Base-by-base conservation (phyloP, 2,113 vertebrate species). In the Maccullochella peelii region DNA sequence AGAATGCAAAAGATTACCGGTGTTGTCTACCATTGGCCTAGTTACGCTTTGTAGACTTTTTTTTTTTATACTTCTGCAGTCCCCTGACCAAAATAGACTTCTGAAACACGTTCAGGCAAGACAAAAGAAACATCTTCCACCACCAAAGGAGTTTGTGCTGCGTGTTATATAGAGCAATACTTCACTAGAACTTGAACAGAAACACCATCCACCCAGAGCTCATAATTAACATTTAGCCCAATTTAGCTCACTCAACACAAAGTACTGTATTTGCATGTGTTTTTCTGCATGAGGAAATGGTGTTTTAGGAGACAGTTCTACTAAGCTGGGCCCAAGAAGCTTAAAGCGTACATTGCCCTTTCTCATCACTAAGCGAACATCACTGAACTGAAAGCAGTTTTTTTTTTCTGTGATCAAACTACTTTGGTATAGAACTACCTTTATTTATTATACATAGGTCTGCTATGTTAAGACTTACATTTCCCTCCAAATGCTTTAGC, bases 351-450 rank as follows among this genome's bases (percentile, higher is more conserved):
- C 71, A 79, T 40, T 71, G 82, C 59, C 77, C 77, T 62, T 81
- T 91, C 80, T 82, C 77, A 81, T 86, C 74, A 84, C 81, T 73
- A 89, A 86, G 86, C 88, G 85, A 82, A 86, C 73, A 84, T 88
- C 89, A 91, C 68, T 74, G 89, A 89, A 91, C 79, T 88, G 50
- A 94, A 86, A 92, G 89, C 89, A 89, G 76, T 61, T 65, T 50
- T 80, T 50, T 87, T 90, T 86, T 89, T 73, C 20, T 88, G 57
- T 85, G 84, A 81, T 88, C 73, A 71, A 92, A 89, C 94, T 95
- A 95, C 94, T 95, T 95, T 95, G 95, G 95, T 92, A 93, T 94
- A 89, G 73, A 87, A 94, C 93, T 94, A 95, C 92, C 86, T 83
- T 86, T 87, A 86, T 90, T 73, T 91, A 94, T 84, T 92, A 76